Percentiles rank a stretch among this genome's conserved stretches.
These are phyloP conservation scores for Desmophyllum pertusum DNA, from an alignment of 92 coral and sea anemone genomes.

Conservation along the genomic window DNA sequence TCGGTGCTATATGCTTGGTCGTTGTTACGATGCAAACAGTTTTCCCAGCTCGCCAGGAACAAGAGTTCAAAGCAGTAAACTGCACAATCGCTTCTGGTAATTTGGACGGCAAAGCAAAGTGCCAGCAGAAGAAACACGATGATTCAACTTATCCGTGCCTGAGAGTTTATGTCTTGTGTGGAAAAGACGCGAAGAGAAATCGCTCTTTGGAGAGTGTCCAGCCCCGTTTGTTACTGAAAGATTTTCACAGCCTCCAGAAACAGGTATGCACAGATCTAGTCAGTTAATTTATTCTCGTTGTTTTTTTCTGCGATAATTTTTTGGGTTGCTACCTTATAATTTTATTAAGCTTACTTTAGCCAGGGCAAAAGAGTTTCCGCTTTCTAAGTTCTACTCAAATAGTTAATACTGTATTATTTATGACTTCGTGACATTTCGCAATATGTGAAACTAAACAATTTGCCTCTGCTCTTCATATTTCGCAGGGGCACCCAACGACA, in stretches of 20 bases:
- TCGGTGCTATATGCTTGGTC: slow-evolving; percentile 10
- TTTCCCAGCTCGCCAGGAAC: slow-evolving; percentile 41
- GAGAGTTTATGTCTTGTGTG: slow-evolving; percentile 46
- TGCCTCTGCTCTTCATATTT: not conserved
- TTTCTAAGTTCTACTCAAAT: not conserved
- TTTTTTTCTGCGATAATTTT: not conserved
- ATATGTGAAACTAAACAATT: not conserved
- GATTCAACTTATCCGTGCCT: slow-evolving; percentile 33
- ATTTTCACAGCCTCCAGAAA: slow-evolving; percentile 28
- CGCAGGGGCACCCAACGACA: too few relatives aligned
- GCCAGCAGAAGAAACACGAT: slow-evolving; percentile 8
- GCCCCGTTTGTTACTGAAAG: slow-evolving; percentile 9
- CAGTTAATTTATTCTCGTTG: not conserved
- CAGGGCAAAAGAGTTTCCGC: not conserved
- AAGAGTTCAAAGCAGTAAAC: slow-evolving; percentile 36
- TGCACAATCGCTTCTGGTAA: slow-evolving; percentile 29
- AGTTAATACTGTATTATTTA: not conserved
- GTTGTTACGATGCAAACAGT: not conserved
- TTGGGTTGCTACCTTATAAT: not conserved
- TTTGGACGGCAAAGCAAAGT: slow-evolving; percentile 13
- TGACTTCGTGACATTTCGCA: not conserved
- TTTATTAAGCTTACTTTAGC: not conserved
- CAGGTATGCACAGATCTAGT: slow-evolving; percentile 20
- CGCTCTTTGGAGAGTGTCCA: not conserved
- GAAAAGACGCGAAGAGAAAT: slow-evolving; percentile 7